Evolutionary conservation across 2,113 vertebrate species (phyloP), one percentile per base, ranked within the genome.

Genomic region (Prunella himalayana): DNA sequence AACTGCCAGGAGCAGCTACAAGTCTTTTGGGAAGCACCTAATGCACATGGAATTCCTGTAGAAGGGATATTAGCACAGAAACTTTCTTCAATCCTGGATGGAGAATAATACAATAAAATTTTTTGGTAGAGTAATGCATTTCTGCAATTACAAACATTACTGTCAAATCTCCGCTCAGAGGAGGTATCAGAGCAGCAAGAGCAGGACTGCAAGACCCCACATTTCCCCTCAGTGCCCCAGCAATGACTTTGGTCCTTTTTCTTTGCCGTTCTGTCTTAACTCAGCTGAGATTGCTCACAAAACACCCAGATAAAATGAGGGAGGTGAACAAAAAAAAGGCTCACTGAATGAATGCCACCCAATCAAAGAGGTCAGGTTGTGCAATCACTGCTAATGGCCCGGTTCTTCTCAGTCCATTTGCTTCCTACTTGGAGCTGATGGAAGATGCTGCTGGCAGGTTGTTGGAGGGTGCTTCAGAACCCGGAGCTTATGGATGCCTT

Each of bases 11-110:
- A 89, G 69, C 88, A 96, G 83, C 53, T 91, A 82, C 28, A 54
- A 44, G 76, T n/a, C 47, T 76, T 87, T 89, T 75, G 77, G 83
- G 82, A 90, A 72, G 68, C 63, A 94, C 82, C 37, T 92, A 95
- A 65, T 53, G 47, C 76, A 84, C 6, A 6, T 45, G 21, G 45
- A 86, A 73, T 90, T 96, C 90, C 68, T 92, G 68, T 88, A 35
- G 42, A 66, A 42, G 61, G 51, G 14, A 59, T 75, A 71, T 86
- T 30, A 49, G 35, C 6, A 30, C 13, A 94, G 80, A 80, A 93
- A 49, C 14, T 22, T 79, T 81, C 59, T 87, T 95, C 93, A 94
- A 0, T 77, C 13, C 49, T 88, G 31, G 93, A 77, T 31, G n/a
- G 71, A 91, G n/a, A 31, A 42, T 25, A 75, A 37, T 28, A 18